Percentiles rank a stretch among this genome's conserved stretches.
phyloP scores from a whole-genome alignment of 2,113 vertebrate genomes.

The Cyprinodon tularosa region DNA sequence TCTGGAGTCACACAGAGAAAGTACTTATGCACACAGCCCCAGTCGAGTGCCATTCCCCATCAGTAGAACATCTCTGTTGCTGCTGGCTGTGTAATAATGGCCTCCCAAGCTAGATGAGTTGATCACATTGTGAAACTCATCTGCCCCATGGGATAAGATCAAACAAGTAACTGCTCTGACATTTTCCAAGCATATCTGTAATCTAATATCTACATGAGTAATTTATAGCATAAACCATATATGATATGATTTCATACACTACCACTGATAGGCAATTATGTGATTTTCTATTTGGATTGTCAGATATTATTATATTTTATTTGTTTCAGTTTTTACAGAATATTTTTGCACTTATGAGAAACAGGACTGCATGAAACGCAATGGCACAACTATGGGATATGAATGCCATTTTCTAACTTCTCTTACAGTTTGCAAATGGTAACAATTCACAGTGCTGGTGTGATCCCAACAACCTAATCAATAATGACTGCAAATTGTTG shows the following conservation, averaged over 20 bases:
- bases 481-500: neutral
- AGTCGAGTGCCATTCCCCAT: constrained; percentile 15
- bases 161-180: constrained; percentile 10
- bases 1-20: constrained; percentile 38
- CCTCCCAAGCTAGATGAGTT: constrained; percentile 7
- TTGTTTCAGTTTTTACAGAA: neutral
- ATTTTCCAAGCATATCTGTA: constrained; percentile 3
- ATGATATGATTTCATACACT: neutral
- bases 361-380: neutral
- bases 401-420: neutral
- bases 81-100: constrained; percentile 12
- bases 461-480: neutral
- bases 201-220: constrained; percentile 10
- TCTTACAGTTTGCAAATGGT: neutral
- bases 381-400: neutral
- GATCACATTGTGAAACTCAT: constrained; percentile 19
- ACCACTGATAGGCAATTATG: neutral
- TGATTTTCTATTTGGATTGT: neutral
- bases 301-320: neutral
- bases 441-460: neutral
- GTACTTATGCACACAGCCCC: constrained; percentile 6
- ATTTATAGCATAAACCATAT: neutral
- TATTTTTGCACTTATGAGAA: neutral
- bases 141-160: neutral
- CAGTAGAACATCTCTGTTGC: constrained; percentile 1